A percentile compares a stretch with the other conserved stretches of the same genome.
phyloP scores from a whole-genome alignment of 2,888 invertebrate species.

The Eurytoma californica region DNA sequence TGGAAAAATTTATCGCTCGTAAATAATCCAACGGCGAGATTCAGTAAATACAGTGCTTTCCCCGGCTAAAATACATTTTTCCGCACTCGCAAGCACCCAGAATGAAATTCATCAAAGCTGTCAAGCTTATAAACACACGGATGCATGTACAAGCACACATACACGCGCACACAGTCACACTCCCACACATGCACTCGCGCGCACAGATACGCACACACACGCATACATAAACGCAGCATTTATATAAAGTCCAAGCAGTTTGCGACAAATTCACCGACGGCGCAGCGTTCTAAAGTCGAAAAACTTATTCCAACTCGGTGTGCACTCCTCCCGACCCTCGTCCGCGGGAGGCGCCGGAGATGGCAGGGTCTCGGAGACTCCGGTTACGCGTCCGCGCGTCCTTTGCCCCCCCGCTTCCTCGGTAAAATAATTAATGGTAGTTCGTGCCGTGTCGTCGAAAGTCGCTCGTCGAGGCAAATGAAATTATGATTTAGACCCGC shows the following conservation, averaged over 20 bases:
- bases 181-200: no score
- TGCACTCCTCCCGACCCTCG: not conserved
- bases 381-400: not conserved
- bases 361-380: not conserved
- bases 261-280: conserved; percentile 7
- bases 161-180: not conserved
- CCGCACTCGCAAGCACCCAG: conserved; percentile 5
- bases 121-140: not conserved
- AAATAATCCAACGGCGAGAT: conserved; percentile 3
- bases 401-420: conserved; percentile 1
- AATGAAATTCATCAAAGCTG: conserved; percentile 21
- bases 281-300: conserved; percentile 27
- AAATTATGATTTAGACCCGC: conserved; percentile 16
- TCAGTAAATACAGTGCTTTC: not conserved
- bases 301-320: conserved; percentile 34
- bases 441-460: conserved; percentile 10
- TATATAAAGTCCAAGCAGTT: not conserved
- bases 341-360: not conserved
- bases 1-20: conserved; percentile 10
- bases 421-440: conserved; percentile 34
- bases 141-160: not conserved
- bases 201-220: not conserved
- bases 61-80: conserved; percentile 13
- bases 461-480: conserved; percentile 12
- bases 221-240: not conserved